Conservation (phyloP, 2,797 vertebrate species). For the Remorina albescens region DNA sequence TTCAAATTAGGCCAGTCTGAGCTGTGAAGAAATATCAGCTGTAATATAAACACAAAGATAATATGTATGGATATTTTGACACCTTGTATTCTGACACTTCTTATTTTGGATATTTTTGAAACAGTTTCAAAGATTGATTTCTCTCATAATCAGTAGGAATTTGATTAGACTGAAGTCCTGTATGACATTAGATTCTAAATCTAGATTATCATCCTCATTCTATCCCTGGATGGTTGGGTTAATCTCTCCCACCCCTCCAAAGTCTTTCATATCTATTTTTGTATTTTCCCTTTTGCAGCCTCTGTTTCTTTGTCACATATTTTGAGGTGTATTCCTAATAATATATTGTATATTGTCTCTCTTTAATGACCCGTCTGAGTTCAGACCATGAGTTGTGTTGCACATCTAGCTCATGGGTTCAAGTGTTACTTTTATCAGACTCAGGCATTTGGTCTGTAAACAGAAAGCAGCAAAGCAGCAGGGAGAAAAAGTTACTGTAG, state of each 20-base stretch:
- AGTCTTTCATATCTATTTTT: constrained; percentile 19
- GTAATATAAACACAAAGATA: not conserved
- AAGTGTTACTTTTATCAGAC: constrained; percentile 50
- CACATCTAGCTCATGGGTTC: constrained; percentile 41
- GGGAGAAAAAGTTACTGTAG: constrained; percentile 4
- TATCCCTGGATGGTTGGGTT: no score
- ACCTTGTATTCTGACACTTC: no score
- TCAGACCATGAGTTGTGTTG: constrained; percentile 21
- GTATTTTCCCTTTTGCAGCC: constrained; percentile 12
- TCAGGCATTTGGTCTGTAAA: constrained; percentile 42
- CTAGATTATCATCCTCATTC: no score
- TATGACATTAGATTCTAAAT: no score
- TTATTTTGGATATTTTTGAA: constrained; percentile 1
- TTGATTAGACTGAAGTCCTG: no score
- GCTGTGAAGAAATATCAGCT: not conserved
- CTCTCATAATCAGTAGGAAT: no score
- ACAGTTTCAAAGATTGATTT: no score
- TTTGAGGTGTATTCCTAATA: constrained; percentile 37
- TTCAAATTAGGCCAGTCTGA: not conserved
- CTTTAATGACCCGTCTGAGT: no score
- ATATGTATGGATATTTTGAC: not conserved
- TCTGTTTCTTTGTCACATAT: constrained; percentile 1
- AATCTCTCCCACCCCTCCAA: no score
- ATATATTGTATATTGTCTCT: no score
- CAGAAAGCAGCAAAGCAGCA: constrained; percentile 38